Conservation (phyloP, 2,888 invertebrate species). For the Macrophya annulata region DNA sequence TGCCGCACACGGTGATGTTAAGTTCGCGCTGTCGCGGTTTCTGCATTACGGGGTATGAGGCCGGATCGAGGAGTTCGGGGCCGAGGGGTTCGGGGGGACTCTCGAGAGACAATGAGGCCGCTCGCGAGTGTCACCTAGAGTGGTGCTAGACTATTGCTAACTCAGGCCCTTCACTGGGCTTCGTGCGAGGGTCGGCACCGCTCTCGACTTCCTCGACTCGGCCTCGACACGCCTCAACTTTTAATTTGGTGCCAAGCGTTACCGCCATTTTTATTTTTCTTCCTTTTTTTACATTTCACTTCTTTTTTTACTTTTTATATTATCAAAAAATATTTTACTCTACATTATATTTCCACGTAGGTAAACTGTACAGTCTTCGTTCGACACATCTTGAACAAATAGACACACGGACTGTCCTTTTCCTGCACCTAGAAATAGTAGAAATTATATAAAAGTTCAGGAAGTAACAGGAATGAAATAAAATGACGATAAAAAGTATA, state of each 20-base stretch:
- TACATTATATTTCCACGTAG: not conserved
- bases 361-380: not conserved
- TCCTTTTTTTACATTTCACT: not conserved
- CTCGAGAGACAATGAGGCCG: slow-evolving; percentile 79
- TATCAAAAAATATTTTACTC: not conserved
- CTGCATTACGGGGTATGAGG: slow-evolving; percentile 45
- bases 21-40: slow-evolving; percentile 42
- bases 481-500: not conserved
- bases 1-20: slow-evolving; percentile 30
- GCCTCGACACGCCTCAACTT: slow-evolving; percentile 63
- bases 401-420: not conserved
- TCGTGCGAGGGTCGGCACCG: slow-evolving; percentile 50
- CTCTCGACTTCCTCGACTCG: slow-evolving; percentile 57
- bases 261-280: slow-evolving; percentile 17
- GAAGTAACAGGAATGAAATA: not conserved
- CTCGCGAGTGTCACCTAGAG: slow-evolving; percentile 79
- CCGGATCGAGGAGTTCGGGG: slow-evolving; percentile 56
- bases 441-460: not conserved
- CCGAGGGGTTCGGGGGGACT: slow-evolving; percentile 67
- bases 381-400: not conserved
- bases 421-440: not conserved
- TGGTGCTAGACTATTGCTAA: slow-evolving; percentile 79
- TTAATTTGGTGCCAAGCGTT: slow-evolving; percentile 62
- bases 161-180: slow-evolving; percentile 77
- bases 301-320: not conserved